Percentiles rank a stretch among this genome's conserved stretches.
These are phyloP conservation scores for Istiophorus platypterus DNA, from an alignment of 2,113 vertebrate genomes.

Conservation along the genomic window DNA sequence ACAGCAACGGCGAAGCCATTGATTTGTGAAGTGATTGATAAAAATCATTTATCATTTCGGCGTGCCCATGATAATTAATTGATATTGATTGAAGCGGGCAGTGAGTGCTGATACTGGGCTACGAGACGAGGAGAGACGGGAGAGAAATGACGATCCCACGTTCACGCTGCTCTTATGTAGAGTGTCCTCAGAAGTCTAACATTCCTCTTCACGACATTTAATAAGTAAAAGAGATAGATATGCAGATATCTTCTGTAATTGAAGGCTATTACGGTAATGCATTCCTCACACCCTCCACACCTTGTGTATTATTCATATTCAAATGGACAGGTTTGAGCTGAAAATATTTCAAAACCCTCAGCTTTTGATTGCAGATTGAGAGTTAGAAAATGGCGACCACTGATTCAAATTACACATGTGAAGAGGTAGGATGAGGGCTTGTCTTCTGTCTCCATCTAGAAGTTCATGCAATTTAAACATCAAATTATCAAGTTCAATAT, in stretches of 20 bases:
- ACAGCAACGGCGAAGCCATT: conserved; percentile 68
- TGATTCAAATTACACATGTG: conserved; percentile 76
- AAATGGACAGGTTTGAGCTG: conserved; percentile 77
- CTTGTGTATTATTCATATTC: conserved; percentile 81
- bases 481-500: conserved; percentile 76
- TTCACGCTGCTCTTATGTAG: conserved; percentile 35
- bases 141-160: conserved; percentile 51
- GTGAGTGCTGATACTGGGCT: conserved; percentile 51
- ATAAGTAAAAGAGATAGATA: conserved; percentile 63
- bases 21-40: conserved; percentile 77
- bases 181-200: conserved; percentile 62
- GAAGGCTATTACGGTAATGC: conserved; percentile 81
- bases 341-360: conserved; percentile 74
- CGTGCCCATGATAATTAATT: conserved; percentile 75
- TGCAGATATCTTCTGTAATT: conserved; percentile 79
- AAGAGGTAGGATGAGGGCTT: conserved; percentile 70
- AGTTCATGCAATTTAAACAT: conserved; percentile 72
- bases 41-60: conserved; percentile 75
- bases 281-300: conserved; percentile 52
- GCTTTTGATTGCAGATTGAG: conserved; percentile 78
- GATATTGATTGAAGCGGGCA: conserved; percentile 67
- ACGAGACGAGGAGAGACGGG: background rate
- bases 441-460: conserved; percentile 59
- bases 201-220: conserved; percentile 59
- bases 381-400: conserved; percentile 68